Percentiles rank a stretch among this genome's conserved stretches.
phyloP scores from a whole-genome alignment of 2,888 invertebrate genomes.

The Meteorus colon region DNA sequence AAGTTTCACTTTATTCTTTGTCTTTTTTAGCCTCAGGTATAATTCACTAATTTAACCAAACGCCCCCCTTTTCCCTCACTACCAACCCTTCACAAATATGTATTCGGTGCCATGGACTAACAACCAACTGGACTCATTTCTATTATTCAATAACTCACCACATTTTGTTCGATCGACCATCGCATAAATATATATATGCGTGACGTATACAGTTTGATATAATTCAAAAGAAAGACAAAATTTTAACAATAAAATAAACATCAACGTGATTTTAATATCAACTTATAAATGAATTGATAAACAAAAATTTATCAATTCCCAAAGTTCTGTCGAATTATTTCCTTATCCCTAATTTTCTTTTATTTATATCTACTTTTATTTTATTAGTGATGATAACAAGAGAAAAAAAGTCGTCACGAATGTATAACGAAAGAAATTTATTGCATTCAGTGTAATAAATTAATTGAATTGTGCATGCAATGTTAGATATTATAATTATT shows the following conservation, averaged over 20 bases:
- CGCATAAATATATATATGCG: slow-evolving; percentile 19
- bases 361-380: too few species aligned
- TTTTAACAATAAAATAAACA: background rate
- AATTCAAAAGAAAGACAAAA: background rate
- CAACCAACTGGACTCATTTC: slow-evolving; percentile 48
- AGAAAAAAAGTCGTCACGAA: too few species aligned
- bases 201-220: background rate
- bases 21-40: background rate
- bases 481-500: background rate
- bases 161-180: slow-evolving; percentile 50
- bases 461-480: background rate
- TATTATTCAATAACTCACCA: slow-evolving; percentile 48
- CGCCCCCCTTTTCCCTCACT: background rate
- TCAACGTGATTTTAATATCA: background rate
- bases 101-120: slow-evolving; percentile 42
- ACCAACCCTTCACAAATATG: background rate
- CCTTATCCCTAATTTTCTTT: too few species aligned
- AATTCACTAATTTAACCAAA: background rate
- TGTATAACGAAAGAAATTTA: too few species aligned
- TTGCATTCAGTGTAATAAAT: background rate
- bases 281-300: too few species aligned
- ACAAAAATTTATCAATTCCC: too few species aligned
- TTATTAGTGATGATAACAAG: too few species aligned
- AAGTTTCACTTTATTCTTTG: background rate
- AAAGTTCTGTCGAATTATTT: too few species aligned